Conservation (phyloP, 2,888 invertebrate species). For the Harmothoe impar region DNA sequence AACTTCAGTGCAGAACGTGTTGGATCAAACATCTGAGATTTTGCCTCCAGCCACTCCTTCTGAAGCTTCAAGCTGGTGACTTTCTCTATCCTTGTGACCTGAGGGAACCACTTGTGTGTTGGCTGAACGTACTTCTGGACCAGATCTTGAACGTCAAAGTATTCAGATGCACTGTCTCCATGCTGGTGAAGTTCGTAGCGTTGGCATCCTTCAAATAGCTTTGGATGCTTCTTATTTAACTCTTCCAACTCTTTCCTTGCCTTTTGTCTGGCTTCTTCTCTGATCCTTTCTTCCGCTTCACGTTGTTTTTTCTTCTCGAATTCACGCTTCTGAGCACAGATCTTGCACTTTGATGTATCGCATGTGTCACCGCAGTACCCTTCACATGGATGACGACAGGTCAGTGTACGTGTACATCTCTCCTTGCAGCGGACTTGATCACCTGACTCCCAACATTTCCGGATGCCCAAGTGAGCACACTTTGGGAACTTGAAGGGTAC, state of each 20-base stretch:
- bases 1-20: constrained; percentile 65
- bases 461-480: constrained; percentile 61
- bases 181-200: constrained; percentile 51
- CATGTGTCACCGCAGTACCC: constrained; percentile 63
- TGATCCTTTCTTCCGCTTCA: neutral
- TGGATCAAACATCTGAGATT: constrained; percentile 57
- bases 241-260: constrained; percentile 46
- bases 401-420: constrained; percentile 55
- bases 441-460: constrained; percentile 47
- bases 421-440: constrained; percentile 54
- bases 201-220: neutral
- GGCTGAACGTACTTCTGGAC: constrained; percentile 66
- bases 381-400: constrained; percentile 66
- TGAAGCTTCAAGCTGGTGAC: constrained; percentile 62
- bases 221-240: constrained; percentile 7
- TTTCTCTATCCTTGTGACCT: constrained; percentile 66
- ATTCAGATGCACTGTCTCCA: constrained; percentile 67
- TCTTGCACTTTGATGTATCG: constrained; percentile 50
- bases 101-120: constrained; percentile 68
- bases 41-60: constrained; percentile 45
- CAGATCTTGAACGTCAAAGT: constrained; percentile 63
- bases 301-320: neutral
- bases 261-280: neutral
- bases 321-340: constrained; percentile 56
- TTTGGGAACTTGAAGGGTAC: constrained; percentile 8